A percentile compares a stretch with the other conserved stretches of the same genome.
These are phyloP conservation scores for Heliconius aoede DNA, from an alignment of 2,888 invertebrate species.

Conservation along the genomic window DNA sequence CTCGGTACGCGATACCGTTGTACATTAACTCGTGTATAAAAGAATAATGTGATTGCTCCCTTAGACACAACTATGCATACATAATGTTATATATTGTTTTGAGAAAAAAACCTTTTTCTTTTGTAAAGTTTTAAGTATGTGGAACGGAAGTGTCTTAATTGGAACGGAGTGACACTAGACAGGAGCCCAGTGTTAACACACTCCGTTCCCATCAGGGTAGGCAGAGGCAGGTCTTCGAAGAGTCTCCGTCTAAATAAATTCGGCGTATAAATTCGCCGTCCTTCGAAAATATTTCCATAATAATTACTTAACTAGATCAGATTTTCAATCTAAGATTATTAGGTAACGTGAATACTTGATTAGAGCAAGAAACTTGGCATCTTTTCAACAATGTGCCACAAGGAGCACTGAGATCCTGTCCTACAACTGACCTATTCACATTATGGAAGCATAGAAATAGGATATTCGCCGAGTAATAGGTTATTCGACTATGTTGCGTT, in stretches of 20 bases:
- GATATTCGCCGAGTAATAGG: neutral
- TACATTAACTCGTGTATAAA: constrained; percentile 10
- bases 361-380: neutral
- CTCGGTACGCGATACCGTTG: constrained; percentile 7
- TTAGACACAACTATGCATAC: neutral
- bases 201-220: too few species aligned
- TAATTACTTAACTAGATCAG: neutral
- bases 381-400: constrained; percentile 11
- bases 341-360: neutral
- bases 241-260: too few species aligned
- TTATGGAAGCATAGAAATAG: neutral
- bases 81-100: neutral
- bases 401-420: neutral
- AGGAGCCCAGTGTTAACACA: too few species aligned
- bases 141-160: too few species aligned
- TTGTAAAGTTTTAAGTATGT: neutral
- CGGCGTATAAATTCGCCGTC: too few species aligned
- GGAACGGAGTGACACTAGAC: too few species aligned
- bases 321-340: constrained; percentile 1
- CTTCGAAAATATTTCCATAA: neutral
- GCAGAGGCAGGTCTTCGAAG: too few species aligned
- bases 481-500: neutral
- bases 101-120: neutral
- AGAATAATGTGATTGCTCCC: neutral
- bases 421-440: neutral